phyloP scores from a whole-genome alignment of 2,797 vertebrate species.

The Sphenopsis melanotis region DNA sequence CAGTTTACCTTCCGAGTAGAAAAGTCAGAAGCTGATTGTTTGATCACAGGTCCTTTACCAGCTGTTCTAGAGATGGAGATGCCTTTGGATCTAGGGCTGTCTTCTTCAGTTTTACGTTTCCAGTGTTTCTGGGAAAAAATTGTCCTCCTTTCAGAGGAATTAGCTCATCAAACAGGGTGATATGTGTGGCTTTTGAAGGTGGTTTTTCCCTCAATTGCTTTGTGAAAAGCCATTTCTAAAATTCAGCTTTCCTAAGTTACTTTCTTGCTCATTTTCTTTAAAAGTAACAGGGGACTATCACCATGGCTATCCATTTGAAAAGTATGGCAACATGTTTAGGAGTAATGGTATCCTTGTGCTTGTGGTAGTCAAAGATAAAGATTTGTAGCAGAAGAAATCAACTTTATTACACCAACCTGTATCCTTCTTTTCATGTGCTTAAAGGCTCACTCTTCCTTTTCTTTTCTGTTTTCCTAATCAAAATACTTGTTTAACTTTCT shows the following conservation, averaged over 20 bases:
- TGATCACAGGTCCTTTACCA: not conserved
- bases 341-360: not conserved
- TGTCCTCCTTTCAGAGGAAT: not conserved
- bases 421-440: not conserved
- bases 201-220: not conserved
- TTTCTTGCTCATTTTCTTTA: not conserved
- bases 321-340: not conserved
- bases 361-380: not conserved
- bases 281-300: not conserved
- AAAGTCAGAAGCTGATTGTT: not conserved
- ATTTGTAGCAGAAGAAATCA: not conserved
- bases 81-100: not conserved
- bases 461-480: not conserved
- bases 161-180: not conserved
- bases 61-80: not conserved
- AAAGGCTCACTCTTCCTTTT: fast-evolving
- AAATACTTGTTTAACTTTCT: not conserved
- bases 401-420: not conserved
- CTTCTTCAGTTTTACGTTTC: not conserved
- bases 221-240: not conserved
- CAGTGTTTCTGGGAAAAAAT: not conserved
- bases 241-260: not conserved
- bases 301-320: not conserved
- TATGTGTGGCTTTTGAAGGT: not conserved
- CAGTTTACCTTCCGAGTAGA: not conserved